phyloP scores from a whole-genome alignment of 2,113 vertebrate species.

The Coregonus clupeaformis region DNA sequence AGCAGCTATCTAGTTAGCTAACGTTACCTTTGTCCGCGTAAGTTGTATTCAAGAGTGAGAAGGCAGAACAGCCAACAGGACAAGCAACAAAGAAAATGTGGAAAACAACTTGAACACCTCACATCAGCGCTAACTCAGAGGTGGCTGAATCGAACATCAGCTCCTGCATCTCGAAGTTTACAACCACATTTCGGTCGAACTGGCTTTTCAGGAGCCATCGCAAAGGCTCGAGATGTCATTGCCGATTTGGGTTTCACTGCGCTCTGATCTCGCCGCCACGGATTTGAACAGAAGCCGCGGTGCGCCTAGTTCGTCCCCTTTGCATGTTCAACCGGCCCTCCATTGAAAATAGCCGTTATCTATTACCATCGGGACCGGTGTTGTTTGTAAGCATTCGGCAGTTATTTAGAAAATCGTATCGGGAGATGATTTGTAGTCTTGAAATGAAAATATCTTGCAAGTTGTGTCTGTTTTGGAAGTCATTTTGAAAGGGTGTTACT shows the following conservation, averaged over 20 bases:
- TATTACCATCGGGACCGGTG: constrained; percentile 78
- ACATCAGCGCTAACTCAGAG: constrained; percentile 82
- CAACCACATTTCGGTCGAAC: constrained; percentile 93
- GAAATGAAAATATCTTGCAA: constrained; percentile 80
- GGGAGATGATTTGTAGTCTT: constrained; percentile 78
- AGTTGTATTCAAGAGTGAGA: neutral
- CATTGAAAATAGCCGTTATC: constrained; percentile 95
- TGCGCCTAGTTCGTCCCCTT: constrained; percentile 39
- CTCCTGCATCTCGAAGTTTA: constrained; percentile 96
- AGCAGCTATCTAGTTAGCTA: neutral
- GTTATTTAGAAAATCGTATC: constrained; percentile 77
- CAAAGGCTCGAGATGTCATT: constrained; percentile 92
- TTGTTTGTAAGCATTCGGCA: constrained; percentile 19
- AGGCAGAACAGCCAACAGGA: too few relatives aligned
- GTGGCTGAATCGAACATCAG: constrained; percentile 92
- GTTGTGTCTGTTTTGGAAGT: constrained; percentile 41
- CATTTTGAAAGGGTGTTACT: constrained; percentile 61
- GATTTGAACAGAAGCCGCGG: constrained; percentile 85
- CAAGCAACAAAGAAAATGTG: neutral
- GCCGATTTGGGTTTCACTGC: constrained; percentile 88
- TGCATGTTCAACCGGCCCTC: constrained; percentile 86
- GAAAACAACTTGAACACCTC: too few relatives aligned
- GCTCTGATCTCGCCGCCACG: constrained; percentile 82
- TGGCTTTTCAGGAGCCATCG: constrained; percentile 95
- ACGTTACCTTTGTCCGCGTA: neutral